Evolutionary conservation across 1,140 invertebrate species (phyloP).

Genomic region (Notospermus geniculatus): DNA sequence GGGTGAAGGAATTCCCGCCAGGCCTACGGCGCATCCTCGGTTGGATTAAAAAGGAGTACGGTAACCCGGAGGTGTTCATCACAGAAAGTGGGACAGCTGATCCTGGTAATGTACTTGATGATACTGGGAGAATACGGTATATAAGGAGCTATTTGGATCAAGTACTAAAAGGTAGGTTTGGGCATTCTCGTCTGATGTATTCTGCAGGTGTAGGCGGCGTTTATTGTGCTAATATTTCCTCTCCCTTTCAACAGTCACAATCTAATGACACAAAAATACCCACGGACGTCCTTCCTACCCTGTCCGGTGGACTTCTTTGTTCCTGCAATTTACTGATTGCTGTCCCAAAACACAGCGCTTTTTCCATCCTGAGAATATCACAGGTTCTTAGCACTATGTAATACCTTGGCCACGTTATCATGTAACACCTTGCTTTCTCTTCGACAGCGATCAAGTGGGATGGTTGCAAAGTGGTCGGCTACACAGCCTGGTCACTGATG

Average conservation of each 20-base stretch:
- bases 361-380: too few relatives aligned
- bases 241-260: too few relatives aligned
- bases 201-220: too few relatives aligned
- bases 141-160: constrained; percentile 62
- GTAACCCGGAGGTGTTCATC: constrained; percentile 30
- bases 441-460: constrained; percentile 58
- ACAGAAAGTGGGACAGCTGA: constrained; percentile 52
- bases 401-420: too few relatives aligned
- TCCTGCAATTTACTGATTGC: too few relatives aligned
- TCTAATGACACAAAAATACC: too few relatives aligned
- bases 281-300: too few relatives aligned
- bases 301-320: too few relatives aligned
- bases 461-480: constrained; percentile 65
- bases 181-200: too few relatives aligned
- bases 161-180: constrained; percentile 56
- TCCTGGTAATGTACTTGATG: constrained; percentile 51
- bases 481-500: constrained; percentile 72
- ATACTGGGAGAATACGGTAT: constrained; percentile 58
- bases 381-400: too few relatives aligned
- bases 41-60: constrained; percentile 27
- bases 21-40: constrained; percentile 50
- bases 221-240: too few relatives aligned
- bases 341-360: too few relatives aligned
- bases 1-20: constrained; percentile 14
- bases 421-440: constrained; percentile 7